phyloP scores from a whole-genome alignment of 2,797 vertebrate species.

The Macroramphosus scolopax region DNA sequence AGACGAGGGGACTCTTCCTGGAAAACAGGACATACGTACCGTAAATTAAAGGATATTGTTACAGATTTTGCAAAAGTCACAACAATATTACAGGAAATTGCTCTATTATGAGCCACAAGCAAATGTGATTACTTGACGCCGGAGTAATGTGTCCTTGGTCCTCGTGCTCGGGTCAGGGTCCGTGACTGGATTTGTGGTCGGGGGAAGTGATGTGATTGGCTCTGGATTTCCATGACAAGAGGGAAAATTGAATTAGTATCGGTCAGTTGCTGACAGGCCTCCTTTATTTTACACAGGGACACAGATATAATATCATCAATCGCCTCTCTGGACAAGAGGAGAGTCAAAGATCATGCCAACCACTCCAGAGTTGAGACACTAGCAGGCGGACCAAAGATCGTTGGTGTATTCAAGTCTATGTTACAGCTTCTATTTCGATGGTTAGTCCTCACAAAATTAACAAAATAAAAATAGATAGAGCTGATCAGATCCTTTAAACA shows the following conservation, averaged over 20 bases:
- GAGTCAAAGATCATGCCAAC: neutral
- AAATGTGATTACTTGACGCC: constrained; percentile 63
- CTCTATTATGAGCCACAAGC: constrained; percentile 54
- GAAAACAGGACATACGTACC: constrained; percentile 33
- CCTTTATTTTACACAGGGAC: constrained; percentile 39
- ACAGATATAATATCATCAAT: constrained; percentile 21
- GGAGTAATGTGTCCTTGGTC: constrained; percentile 47
- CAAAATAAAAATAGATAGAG: too few relatives aligned
- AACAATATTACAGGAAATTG: constrained; percentile 59
- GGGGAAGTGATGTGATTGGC: constrained; percentile 50
- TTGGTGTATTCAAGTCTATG: too few relatives aligned
- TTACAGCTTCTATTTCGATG: too few relatives aligned
- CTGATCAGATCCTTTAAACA: too few relatives aligned
- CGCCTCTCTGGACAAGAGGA: constrained; percentile 8
- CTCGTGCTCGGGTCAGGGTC: constrained; percentile 29
- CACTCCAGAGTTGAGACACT: constrained; percentile 5
- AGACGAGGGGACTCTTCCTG: constrained; percentile 45
- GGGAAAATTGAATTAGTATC: constrained; percentile 69
- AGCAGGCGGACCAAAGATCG: too few relatives aligned
- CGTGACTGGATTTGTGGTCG: constrained; percentile 50
- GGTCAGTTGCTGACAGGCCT: constrained; percentile 50
- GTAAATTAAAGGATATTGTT: constrained; percentile 52
- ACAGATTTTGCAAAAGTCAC: constrained; percentile 17
- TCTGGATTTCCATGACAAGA: constrained; percentile 53
- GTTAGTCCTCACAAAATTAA: too few relatives aligned